Base-by-base conservation (phyloP, 2,888 invertebrate genomes). In the Sarcophaga variegata region DNA sequence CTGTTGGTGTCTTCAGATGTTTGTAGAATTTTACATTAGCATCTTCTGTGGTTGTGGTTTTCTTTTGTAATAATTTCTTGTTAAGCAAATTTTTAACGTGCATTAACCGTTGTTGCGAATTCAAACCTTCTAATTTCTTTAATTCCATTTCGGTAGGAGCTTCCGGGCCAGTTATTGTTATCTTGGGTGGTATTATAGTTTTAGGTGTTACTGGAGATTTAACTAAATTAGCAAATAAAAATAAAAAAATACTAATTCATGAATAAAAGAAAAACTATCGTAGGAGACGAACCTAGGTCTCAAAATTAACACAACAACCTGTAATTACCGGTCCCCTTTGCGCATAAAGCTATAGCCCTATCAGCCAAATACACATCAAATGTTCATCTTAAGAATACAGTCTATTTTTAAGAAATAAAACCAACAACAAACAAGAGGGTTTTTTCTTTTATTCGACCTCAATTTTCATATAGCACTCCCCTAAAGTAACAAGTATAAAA, bases 71-170 rank as follows among this genome's bases (percentile, higher is more conserved):
- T 47, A 89, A 10, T 60, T 89, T 89, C 78, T 83, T 75, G 63
- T 89, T 87, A 0, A 90, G 74, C 27, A 90, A 47, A 74, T 77
- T 74, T 88, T 90, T 90, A 1, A 88, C 90, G 84, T 89, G 88
- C 8, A 81, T 69, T 66, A 90, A 83, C 67, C 89, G 89, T 59
- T 81, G 74, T 10, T 86, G 72, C 12, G 86, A 49, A 59, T 47
- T 59, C 59, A 81, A 69, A 70, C 62, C 54, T 1, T 11, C 60
- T 5, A 74, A 64, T n/a, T 72, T 17, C 70, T 17, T 60, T 72
- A 22, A 74, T 14, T 80, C 69, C 10, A 27, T 11, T 49, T 81
- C 70, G 10, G 75, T 22, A 0, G 69, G 20, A 12, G 82, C 22
- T 20, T 88, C 88, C 2, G 88, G 86, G 17, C 75, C 78, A 25